Conservation (phyloP, 2,113 vertebrate species). For the Centrocercus urophasianus region DNA sequence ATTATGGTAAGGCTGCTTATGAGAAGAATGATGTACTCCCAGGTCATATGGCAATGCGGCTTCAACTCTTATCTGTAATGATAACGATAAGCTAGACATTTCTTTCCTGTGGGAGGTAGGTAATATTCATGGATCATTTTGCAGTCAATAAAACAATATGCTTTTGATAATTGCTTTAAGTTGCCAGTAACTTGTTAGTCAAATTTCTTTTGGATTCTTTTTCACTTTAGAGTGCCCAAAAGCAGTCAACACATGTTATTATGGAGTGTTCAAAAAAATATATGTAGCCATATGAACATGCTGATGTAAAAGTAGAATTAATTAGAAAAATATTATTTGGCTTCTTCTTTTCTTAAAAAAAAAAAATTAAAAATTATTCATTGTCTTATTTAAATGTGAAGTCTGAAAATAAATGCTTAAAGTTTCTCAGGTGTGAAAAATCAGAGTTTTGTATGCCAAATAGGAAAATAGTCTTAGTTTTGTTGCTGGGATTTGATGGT, state of each 20-base stretch:
- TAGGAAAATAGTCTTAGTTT: not conserved
- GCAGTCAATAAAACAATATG: slow-evolving; percentile 33
- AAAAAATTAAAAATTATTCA: not conserved
- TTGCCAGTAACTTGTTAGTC: slow-evolving; percentile 46
- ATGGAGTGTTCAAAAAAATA: slow-evolving; percentile 25
- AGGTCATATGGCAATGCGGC: not conserved
- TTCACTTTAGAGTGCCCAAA: slow-evolving; percentile 49
- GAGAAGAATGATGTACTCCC: not conserved
- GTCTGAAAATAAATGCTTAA: not conserved
- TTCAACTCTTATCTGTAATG: not conserved
- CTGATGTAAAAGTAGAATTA: slow-evolving; percentile 53
- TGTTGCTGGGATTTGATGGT: not conserved
- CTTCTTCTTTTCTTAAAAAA: slow-evolving; percentile 3
- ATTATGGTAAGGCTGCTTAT: not conserved
- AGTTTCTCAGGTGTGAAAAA: not conserved
- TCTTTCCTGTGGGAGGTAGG: slow-evolving; percentile 11
- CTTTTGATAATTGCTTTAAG: slow-evolving; percentile 61
- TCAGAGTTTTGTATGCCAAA: not conserved
- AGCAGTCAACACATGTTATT: slow-evolving; percentile 49
- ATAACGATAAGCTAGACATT: not conserved
- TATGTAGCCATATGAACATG: slow-evolving; percentile 2
- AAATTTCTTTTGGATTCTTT: slow-evolving; percentile 55
- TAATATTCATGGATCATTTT: not conserved
- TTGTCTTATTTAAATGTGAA: not conserved
- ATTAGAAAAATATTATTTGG: slow-evolving; percentile 55